Evolutionary conservation across 2,888 invertebrate genomes (phyloP).

Genomic region (Norana najaformis): DNA sequence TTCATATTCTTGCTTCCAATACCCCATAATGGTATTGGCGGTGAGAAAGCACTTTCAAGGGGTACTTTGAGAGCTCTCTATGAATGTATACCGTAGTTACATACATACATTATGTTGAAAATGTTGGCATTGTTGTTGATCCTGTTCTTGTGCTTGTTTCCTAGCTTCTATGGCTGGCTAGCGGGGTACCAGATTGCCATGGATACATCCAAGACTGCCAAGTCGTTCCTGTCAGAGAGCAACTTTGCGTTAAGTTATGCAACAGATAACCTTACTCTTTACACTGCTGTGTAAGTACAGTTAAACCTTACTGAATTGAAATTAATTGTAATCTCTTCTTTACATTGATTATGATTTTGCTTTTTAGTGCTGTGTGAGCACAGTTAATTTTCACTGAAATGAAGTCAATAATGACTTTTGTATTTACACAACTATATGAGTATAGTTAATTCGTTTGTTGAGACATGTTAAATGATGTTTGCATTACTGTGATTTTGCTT

Average conservation of each 20-base stretch:
- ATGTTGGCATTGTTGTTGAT: not conserved
- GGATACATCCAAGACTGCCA: slow-evolving; percentile 73
- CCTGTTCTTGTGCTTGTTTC: slow-evolving; percentile 33
- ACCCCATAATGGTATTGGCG: not conserved
- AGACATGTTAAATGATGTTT: not conserved
- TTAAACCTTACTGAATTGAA: not conserved
- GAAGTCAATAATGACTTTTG: slow-evolving; percentile 74
- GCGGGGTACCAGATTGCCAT: slow-evolving; percentile 85
- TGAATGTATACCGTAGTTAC: not conserved
- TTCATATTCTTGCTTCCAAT: not conserved
- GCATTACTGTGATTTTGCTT: not conserved
- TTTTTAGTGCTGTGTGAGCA: not conserved
- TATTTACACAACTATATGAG: slow-evolving; percentile 92
- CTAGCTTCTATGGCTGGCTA: slow-evolving; percentile 76
- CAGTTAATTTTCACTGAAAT: not conserved
- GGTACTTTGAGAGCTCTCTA: not conserved
- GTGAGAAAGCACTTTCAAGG: not conserved
- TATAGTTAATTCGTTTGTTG: slow-evolving; percentile 55
- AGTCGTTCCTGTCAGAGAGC: slow-evolving; percentile 87
- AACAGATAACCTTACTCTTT: slow-evolving; percentile 87
- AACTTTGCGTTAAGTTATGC: slow-evolving; percentile 92
- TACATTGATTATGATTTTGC: not conserved
- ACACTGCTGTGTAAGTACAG: slow-evolving; percentile 90
- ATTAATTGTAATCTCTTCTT: not conserved
- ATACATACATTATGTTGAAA: not conserved